Conservation (phyloP, 37 sponge, comb jelly and placozoan species). For the Dysidea cf. avara region DNA sequence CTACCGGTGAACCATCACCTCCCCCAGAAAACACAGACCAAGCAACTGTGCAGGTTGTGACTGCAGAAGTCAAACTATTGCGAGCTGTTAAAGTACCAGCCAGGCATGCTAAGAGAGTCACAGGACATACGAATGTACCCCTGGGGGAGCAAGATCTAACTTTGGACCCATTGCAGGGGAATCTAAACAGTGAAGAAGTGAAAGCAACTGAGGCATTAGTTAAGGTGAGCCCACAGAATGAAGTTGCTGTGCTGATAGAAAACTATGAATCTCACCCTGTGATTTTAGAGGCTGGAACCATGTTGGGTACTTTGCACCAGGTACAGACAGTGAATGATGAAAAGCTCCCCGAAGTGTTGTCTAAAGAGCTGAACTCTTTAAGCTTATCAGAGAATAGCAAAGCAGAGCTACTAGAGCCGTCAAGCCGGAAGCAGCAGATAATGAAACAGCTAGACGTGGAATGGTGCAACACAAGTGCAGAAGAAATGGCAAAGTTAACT, state of each 20-base stretch:
- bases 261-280: conserved; percentile 17
- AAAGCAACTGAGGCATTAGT: conserved; percentile 8
- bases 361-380: too few relatives aligned
- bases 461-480: too few relatives aligned
- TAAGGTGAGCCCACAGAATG: background rate
- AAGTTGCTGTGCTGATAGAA: conserved; percentile 7
- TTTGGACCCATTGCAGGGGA: conserved; percentile 8
- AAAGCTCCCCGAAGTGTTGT: too few relatives aligned
- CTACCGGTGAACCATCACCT: too few relatives aligned
- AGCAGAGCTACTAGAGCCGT: too few relatives aligned
- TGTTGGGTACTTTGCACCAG: too few relatives aligned
- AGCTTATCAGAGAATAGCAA: too few relatives aligned
- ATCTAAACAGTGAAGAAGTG: background rate
- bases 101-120: conserved; percentile 12
- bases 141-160: background rate
- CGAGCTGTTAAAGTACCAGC: conserved; percentile 28
- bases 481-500: too few relatives aligned
- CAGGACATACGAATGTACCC: background rate
- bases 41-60: background rate
- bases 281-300: conserved; percentile 16
- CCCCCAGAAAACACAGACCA: background rate
- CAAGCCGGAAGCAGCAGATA: too few relatives aligned
- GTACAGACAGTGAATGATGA: too few relatives aligned
- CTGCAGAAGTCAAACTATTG: conserved; percentile 21
- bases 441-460: too few relatives aligned